These are phyloP conservation scores for Maccullochella peelii DNA, from an alignment of 2,113 vertebrate genomes.

Conservation along the genomic window DNA sequence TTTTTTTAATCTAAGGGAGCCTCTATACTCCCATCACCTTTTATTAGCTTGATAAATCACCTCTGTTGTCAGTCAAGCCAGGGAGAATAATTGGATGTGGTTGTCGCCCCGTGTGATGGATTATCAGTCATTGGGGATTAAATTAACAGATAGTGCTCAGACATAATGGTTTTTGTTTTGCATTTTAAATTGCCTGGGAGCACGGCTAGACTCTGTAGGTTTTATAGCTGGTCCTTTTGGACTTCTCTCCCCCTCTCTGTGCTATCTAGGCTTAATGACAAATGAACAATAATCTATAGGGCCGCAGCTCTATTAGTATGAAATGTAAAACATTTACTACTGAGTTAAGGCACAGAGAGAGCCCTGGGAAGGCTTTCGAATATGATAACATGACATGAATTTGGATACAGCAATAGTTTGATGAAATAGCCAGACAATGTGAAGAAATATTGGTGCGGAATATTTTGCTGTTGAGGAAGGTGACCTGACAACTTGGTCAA, in stretches of 20 bases:
- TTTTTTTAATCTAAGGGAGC: conserved; percentile 82
- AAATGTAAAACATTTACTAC: conserved; percentile 66
- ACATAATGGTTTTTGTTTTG: conserved; percentile 99
- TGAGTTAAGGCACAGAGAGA: conserved; percentile 21
- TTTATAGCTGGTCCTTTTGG: conserved; percentile 93
- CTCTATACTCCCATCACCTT: conserved; percentile 99
- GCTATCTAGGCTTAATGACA: conserved; percentile 60
- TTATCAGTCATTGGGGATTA: conserved; percentile 99
- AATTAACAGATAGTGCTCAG: conserved; percentile 99
- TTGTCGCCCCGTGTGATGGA: conserved; percentile 99
- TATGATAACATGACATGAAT: conserved; percentile 18
- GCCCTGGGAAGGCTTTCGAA: not conserved
- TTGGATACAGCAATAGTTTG: conserved; percentile 50
- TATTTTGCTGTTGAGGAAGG: conserved; percentile 38
- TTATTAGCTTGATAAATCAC: conserved; percentile 99
- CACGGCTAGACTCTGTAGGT: conserved; percentile 89
- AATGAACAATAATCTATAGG: conserved; percentile 67
- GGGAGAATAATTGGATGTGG: conserved; percentile 99
- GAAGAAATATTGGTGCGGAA: conserved; percentile 53
- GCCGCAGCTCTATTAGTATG: conserved; percentile 42
- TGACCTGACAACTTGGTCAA: conserved; percentile 68
- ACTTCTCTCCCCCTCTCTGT: conserved; percentile 41
- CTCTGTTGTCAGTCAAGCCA: conserved; percentile 99
- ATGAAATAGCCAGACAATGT: conserved; percentile 35
- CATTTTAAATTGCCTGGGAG: conserved; percentile 97